Conservation (phyloP, 37 sponge, comb jelly and placozoan genomes). For the Axinella damicornis region DNA sequence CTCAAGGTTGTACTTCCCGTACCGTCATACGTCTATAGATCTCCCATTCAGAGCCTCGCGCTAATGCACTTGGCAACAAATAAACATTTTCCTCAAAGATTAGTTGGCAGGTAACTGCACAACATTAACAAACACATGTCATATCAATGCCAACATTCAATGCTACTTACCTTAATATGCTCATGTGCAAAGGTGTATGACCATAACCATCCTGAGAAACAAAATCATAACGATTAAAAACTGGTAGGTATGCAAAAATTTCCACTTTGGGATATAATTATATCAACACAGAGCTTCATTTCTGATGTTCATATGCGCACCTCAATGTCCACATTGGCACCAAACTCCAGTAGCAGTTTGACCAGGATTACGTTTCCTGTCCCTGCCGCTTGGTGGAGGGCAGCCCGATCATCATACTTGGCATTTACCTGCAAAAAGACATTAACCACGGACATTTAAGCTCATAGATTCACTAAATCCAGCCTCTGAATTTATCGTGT, state of each 20-base stretch:
- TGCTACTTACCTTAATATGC: constrained; percentile 22
- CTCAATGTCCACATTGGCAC: constrained; percentile 72
- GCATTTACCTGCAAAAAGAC: constrained; percentile 50
- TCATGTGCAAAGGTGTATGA: constrained; percentile 39
- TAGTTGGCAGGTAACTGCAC: no score
- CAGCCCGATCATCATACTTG: constrained; percentile 54
- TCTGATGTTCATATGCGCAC: constrained; percentile 11
- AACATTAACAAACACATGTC: no score
- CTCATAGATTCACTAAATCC: no score
- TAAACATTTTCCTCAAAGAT: no score
- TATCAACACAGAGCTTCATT: no score
- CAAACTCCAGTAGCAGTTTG: constrained; percentile 54
- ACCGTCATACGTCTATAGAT: no score
- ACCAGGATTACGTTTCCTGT: constrained; percentile 39
- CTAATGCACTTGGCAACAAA: no score
- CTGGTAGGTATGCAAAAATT: background rate
- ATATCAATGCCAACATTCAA: background rate
- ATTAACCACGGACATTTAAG: no score
- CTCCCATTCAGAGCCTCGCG: no score
- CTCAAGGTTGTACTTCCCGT: no score
- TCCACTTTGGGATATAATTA: no score
- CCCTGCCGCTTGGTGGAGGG: constrained; percentile 73
- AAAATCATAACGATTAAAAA: background rate
- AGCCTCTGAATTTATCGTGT: no score
- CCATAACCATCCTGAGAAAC: constrained; percentile 47